A percentile compares a stretch with the other conserved stretches of the same genome.
These are phyloP conservation scores for Charanyca ferruginea DNA, from an alignment of 2,888 invertebrate species.

Conservation along the genomic window DNA sequence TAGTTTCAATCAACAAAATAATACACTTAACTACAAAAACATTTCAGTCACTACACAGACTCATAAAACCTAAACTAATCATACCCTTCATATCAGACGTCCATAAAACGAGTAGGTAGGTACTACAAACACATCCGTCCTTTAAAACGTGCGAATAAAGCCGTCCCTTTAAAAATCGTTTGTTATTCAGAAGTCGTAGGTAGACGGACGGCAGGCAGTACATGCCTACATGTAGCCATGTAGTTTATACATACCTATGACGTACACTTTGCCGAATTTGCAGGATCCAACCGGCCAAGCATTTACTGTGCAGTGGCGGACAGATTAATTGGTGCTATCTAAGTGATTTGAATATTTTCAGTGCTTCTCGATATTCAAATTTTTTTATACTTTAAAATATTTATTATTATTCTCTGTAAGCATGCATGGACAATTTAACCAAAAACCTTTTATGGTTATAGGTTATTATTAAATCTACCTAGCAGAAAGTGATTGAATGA, in stretches of 20 bases:
- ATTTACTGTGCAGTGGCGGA: conserved; percentile 47
- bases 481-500: no score
- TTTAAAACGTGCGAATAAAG: conserved; percentile 61
- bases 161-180: conserved; percentile 67
- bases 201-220: conserved; percentile 72
- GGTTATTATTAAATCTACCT: no score
- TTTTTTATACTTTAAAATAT: no score
- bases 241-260: conserved; percentile 32
- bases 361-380: background rate
- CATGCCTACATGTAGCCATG: conserved; percentile 44
- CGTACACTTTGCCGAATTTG: conserved; percentile 60
- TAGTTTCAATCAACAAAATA: no score
- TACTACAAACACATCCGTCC: conserved; percentile 52
- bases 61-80: conserved; percentile 9
- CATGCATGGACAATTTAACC: no score
- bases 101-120: conserved; percentile 20
- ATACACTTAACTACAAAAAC: background rate
- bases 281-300: conserved; percentile 46
- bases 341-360: background rate
- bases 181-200: conserved; percentile 75
- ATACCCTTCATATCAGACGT: conserved; percentile 19
- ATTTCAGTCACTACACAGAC: background rate
- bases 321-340: conserved; percentile 14
- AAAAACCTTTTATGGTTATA: no score
- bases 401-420: no score